Evolutionary conservation across 2,797 vertebrate species (phyloP).

Genomic region (Hybognathus amarus): DNA sequence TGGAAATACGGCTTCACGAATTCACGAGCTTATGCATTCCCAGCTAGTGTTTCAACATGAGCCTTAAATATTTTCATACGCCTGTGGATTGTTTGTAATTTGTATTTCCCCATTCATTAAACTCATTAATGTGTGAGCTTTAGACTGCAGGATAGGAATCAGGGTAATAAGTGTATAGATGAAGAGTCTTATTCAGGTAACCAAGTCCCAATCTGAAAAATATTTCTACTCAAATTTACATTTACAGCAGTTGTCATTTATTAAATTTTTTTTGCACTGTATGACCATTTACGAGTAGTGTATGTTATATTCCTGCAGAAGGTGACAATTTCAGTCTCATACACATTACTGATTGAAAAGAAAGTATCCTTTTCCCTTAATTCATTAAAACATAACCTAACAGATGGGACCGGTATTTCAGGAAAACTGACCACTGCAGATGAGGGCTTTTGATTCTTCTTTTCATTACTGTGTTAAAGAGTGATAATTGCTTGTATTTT

Average conservation of each 20-base stretch:
- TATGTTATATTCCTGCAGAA: constrained; percentile 19
- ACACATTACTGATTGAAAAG: constrained; percentile 23
- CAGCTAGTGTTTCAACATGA: constrained; percentile 66
- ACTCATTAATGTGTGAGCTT: background rate
- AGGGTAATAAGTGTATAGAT: constrained; percentile 32
- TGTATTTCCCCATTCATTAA: constrained; percentile 37
- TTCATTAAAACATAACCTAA: background rate
- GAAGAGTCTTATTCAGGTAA: constrained; percentile 23
- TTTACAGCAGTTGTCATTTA: background rate
- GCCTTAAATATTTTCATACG: constrained; percentile 73
- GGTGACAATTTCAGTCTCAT: constrained; percentile 46
- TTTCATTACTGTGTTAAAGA: constrained; percentile 41
- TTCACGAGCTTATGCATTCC: constrained; percentile 52
- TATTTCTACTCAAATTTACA: constrained; percentile 24
- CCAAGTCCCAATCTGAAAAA: background rate
- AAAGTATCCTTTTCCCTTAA: constrained; percentile 48
- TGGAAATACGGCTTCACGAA: constrained; percentile 56
- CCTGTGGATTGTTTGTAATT: constrained; percentile 59
- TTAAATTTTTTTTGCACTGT: background rate
- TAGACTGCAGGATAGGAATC: constrained; percentile 27
- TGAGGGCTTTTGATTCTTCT: constrained; percentile 55
- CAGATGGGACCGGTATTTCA: constrained; percentile 34
- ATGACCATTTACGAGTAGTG: constrained; percentile 9
- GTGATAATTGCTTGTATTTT: constrained; percentile 42
- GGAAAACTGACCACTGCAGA: constrained; percentile 59